Percentiles rank a stretch among this genome's conserved stretches.
These are phyloP conservation scores for Mungos mungo DNA, from an alignment of 2,113 vertebrate species.

Conservation along the genomic window DNA sequence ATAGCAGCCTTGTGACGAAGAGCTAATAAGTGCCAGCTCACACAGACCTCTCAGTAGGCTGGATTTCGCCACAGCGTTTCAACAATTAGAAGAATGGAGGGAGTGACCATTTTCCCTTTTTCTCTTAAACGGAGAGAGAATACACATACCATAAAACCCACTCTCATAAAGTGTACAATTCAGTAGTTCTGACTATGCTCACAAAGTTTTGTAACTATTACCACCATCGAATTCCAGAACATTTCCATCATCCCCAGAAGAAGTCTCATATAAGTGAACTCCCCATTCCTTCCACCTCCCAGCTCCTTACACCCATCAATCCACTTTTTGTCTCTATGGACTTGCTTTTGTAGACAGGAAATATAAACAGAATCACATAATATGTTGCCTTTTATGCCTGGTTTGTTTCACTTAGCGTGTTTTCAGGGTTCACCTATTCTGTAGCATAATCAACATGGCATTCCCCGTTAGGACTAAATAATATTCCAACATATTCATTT, in stretches of 20 bases:
- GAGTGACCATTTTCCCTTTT: not conserved
- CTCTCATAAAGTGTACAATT: not conserved
- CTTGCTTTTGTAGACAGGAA: not conserved
- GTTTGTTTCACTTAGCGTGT: not conserved
- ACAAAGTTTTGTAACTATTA: not conserved
- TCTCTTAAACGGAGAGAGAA: constrained; percentile 17
- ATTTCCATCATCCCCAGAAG: not conserved
- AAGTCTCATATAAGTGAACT: not conserved
- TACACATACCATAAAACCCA: not conserved
- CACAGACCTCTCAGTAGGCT: not conserved
- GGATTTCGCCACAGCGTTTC: constrained; percentile 1
- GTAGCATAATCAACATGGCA: not conserved
- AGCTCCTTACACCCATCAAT: not conserved
- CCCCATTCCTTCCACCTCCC: not conserved
- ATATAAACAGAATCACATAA: not conserved
- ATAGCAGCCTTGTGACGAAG: constrained; percentile 18
- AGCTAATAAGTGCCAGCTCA: constrained; percentile 35
- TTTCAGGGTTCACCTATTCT: not conserved
- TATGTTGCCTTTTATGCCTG: not conserved
- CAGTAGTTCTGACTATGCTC: not conserved
- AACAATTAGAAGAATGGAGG: constrained; percentile 24
- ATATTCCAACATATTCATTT: not conserved
- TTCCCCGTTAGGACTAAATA: not conserved
- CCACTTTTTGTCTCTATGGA: not conserved
- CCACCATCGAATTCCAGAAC: not conserved